phyloP scores from a whole-genome alignment of 2,113 vertebrate genomes.

The Oryzias celebensis region DNA sequence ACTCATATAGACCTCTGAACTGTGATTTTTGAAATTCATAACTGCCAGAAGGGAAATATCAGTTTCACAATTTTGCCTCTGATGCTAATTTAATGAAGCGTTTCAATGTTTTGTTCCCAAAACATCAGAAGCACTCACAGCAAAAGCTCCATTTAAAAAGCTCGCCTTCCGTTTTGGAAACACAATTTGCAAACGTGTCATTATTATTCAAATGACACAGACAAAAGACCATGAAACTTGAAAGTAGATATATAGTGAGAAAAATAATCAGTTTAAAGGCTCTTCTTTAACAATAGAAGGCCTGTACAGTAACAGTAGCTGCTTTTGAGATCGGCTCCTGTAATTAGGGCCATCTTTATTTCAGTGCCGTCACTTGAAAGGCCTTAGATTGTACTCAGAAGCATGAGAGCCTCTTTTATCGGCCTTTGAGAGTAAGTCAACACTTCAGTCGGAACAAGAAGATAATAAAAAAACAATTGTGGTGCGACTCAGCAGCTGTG shows the following conservation, averaged over 20 bases:
- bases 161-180: no score
- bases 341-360: constrained; percentile 3
- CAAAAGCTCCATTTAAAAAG: no score
- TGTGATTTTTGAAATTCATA: no score
- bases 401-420: constrained; percentile 30
- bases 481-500: constrained; percentile 26
- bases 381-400: constrained; percentile 25
- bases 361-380: constrained; percentile 13
- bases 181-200: no score
- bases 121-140: no score
- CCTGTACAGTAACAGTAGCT: neutral
- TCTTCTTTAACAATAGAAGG: constrained; percentile 12
- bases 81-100: no score
- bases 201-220: no score
- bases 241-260: no score
- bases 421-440: constrained; percentile 22
- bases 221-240: no score
- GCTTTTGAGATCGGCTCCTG: constrained; percentile 10
- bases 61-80: no score
- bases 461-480: constrained; percentile 6
- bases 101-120: no score
- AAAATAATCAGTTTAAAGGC: neutral
- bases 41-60: no score
- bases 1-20: neutral
- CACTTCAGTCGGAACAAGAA: constrained; percentile 29